Percentiles rank a stretch among this genome's conserved stretches.
Evolutionary conservation across 2,888 invertebrate species (phyloP).

Genomic region (Pollenia angustigena): DNA sequence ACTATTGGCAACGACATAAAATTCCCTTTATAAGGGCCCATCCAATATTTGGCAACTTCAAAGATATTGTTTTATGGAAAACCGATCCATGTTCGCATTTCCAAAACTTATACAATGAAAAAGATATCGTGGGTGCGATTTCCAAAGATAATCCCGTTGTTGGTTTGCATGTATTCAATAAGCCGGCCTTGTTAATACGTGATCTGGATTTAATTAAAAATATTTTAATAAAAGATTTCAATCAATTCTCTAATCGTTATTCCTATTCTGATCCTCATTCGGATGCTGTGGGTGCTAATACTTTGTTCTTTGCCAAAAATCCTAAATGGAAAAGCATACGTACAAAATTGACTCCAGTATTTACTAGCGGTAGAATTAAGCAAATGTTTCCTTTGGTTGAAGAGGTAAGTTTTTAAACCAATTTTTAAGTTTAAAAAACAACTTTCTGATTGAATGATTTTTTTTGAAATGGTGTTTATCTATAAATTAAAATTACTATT

Average conservation of each 20-base stretch:
- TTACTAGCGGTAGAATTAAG: conserved; percentile 82
- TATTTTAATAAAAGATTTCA: conserved; percentile 84
- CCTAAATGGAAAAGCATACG: conserved; percentile 84
- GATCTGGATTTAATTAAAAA: conserved; percentile 84
- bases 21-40: conserved; percentile 80
- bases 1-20: conserved; percentile 80
- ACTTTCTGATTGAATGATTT: neutral
- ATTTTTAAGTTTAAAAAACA: neutral
- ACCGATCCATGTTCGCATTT: conserved; percentile 78
- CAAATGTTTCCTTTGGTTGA: conserved; percentile 81
- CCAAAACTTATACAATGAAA: conserved; percentile 77
- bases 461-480: too few relatives aligned
- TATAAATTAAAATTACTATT: too few relatives aligned
- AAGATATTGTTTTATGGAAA: conserved; percentile 77
- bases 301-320: conserved; percentile 83
- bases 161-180: conserved; percentile 82
- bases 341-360: conserved; percentile 83
- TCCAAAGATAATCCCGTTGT: conserved; percentile 76
- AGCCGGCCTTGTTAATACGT: conserved; percentile 82
- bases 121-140: conserved; percentile 28
- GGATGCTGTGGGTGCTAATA: conserved; percentile 83
- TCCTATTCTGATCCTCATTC: conserved; percentile 76
- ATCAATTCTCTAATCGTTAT: conserved; percentile 82
- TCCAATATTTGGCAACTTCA: conserved; percentile 83
- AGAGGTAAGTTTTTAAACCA: conserved; percentile 74